Base-by-base conservation (phyloP, 2,797 vertebrate genomes). In the Hoplostethus atlanticus region DNA sequence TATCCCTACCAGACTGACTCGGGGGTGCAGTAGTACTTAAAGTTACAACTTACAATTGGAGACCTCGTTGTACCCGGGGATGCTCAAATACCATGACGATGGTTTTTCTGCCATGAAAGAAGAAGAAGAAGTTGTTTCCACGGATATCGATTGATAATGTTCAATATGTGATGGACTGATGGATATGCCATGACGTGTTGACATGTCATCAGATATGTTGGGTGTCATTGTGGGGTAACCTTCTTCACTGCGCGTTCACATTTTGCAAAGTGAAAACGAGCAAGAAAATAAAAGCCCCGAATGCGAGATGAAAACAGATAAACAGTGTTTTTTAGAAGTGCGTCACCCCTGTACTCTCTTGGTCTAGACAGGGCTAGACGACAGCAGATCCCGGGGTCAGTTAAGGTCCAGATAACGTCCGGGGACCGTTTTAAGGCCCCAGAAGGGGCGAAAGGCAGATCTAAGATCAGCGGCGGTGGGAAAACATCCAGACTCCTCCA, bases 1-100 rank as follows among this genome's bases (percentile, higher is more conserved):
- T 21, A 56, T 78, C 76, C 65, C 52, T 71, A 65, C 42, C 31
- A 17, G 56, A 38, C 80, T 69, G 76, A 83, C 76, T 81, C 81
- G 15, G 60, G 60, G 56, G 54, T 66, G 58, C 48, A 79, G 17
- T 73, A 62, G 77, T 30, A 68, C 51, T 58, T 16, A 2, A 6
- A 64, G 70, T 58, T 16, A 2, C 12, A 64, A 68, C 64, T 78
- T 8, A 42, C 55, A 17, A 17, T 8, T 16, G 44, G 4, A 47
- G 44, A 47, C n/a, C 48, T 6, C 6, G 60, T 38, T 63, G 25
- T 34, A 63, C 70, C 57, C 74, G 69, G 42, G 15, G 56, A 42
- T 40, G 12, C 44, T 60, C 40, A 21, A 69, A 21, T 12, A 59
- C 63, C 36, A 2, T 36, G 10, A 57, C 48, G 3, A 66, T 53